Percentiles rank a stretch among this genome's conserved stretches.
These are phyloP conservation scores for Thamnophis sirtalis DNA, from an alignment of 2,113 vertebrate species.

Conservation along the genomic window DNA sequence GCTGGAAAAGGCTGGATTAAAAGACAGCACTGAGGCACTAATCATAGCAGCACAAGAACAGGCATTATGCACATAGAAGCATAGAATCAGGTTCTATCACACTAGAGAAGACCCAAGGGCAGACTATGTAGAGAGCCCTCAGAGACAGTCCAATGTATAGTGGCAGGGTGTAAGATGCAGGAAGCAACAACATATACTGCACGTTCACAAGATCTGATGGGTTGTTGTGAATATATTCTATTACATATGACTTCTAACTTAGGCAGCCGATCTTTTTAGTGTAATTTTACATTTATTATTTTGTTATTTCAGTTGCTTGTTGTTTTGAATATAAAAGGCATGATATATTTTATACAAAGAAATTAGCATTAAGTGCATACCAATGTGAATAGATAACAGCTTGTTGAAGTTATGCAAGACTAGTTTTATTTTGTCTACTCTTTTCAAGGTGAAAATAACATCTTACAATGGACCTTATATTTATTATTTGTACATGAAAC, in stretches of 20 bases:
- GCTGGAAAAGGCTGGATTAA: background rate
- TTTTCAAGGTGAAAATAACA: constrained; percentile 24
- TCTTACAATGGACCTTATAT: background rate
- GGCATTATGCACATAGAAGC: background rate
- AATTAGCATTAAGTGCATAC: background rate
- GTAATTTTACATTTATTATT: background rate
- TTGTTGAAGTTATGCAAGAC: background rate
- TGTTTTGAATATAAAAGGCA: background rate
- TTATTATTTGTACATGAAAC: background rate
- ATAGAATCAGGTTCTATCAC: background rate
- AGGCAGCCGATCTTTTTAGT: background rate
- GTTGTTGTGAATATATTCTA: background rate
- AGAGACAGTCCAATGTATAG: background rate
- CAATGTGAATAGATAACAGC: background rate
- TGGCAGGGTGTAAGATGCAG: background rate
- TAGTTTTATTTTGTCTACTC: background rate
- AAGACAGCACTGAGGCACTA: background rate
- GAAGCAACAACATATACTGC: background rate
- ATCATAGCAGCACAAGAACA: background rate
- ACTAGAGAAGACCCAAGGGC: background rate
- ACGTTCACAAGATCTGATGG: background rate
- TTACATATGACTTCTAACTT: background rate
- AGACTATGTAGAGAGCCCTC: background rate
- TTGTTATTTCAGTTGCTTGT: background rate
- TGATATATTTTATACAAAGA: background rate